Conservation (phyloP, 2,888 invertebrate species). For the Hypercompe scribonia region DNA sequence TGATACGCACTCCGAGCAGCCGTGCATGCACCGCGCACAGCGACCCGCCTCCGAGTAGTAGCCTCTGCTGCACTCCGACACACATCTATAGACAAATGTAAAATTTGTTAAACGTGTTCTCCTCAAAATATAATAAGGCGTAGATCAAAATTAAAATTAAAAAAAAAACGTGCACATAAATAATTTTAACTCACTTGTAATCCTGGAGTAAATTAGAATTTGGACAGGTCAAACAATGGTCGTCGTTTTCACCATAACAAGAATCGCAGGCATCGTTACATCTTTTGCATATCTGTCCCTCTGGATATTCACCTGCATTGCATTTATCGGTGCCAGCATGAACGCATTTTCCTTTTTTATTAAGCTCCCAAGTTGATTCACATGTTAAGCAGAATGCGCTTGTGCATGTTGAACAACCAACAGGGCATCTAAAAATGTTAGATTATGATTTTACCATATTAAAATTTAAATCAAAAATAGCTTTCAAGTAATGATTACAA, state of each 20-base stretch:
- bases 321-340: constrained; percentile 90
- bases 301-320: constrained; percentile 87
- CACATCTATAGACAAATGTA: constrained; percentile 84
- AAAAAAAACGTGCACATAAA: too few species aligned
- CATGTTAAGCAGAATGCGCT: constrained; percentile 92
- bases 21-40: constrained; percentile 93
- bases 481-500: constrained; percentile 48
- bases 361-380: constrained; percentile 90
- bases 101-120: background rate
- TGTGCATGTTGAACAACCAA: constrained; percentile 92
- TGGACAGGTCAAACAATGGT: constrained; percentile 91
- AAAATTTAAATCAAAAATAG: background rate
- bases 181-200: constrained; percentile 64
- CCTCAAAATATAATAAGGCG: background rate
- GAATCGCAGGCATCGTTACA: constrained; percentile 93
- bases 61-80: constrained; percentile 91
- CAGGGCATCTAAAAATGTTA: constrained; percentile 86
- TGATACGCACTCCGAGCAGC: constrained; percentile 92
- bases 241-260: constrained; percentile 92
- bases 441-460: constrained; percentile 21
- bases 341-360: constrained; percentile 91
- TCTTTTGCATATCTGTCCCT: constrained; percentile 89
- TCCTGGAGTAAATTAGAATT: constrained; percentile 91
- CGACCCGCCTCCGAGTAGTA: constrained; percentile 91
- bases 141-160: background rate